Conservation (phyloP, 2,797 vertebrate genomes). For the Propithecus perrieri region DNA sequence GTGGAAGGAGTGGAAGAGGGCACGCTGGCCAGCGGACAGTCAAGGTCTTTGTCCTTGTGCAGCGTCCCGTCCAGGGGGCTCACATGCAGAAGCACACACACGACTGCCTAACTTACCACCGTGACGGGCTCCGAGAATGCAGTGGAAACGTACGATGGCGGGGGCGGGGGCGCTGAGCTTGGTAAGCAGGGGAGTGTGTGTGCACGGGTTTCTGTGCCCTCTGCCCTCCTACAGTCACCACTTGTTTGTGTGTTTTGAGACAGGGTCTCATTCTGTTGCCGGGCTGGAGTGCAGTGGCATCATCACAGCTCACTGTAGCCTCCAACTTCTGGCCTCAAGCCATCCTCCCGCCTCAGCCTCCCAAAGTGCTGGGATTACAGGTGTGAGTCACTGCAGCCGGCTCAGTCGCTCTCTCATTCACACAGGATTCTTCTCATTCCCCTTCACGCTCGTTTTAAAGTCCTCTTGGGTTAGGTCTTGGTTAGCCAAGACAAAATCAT, state of each 20-base stretch:
- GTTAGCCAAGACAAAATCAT: neutral
- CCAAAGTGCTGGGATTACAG: neutral
- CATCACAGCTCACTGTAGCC: neutral
- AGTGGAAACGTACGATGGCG: neutral
- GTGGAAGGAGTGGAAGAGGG: neutral
- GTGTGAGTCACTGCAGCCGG: fast-evolving
- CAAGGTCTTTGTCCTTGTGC: neutral
- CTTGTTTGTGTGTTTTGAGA: neutral
- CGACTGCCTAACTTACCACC: no score
- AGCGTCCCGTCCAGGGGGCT: no score
- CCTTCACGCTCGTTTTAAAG: neutral
- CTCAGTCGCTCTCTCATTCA: neutral
- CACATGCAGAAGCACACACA: neutral
- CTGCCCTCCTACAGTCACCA: neutral
- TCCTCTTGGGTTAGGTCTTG: neutral
- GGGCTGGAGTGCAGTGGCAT: neutral
- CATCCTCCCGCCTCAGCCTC: neutral
- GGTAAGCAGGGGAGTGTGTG: neutral
- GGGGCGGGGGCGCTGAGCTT: no score
- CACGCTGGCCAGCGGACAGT: neutral
- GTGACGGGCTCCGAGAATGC: neutral
- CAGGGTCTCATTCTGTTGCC: neutral
- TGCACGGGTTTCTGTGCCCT: neutral
- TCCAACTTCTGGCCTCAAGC: neutral
- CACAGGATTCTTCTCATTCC: neutral